Base-by-base conservation (phyloP, 1,140 invertebrate genomes). In the Caenorhabditis remanei region DNA sequence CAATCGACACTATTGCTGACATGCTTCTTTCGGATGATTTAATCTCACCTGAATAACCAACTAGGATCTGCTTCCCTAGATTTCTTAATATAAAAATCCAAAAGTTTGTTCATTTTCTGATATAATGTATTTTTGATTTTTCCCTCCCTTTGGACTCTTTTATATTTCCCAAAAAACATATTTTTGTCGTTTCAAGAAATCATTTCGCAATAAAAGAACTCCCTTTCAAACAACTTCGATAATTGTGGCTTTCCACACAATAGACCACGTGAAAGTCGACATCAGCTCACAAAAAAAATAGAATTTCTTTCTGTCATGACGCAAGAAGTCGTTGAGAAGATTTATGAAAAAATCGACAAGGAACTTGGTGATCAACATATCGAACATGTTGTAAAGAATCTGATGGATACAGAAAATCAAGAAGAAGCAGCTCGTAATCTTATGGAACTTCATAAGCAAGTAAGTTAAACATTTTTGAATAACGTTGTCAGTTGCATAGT, bases 261-360 rank as follows among this genome's bases (percentile, higher is more conserved):
- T 24, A 24, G 53, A 9, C 61, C 61, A 48, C 46, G 46, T 79
- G 71, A 50, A 71, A 46, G 19, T n/a, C n/a, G 56, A n/a, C 19
- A 46, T 19, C 46, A 24, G 24, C 11, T 4, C 19, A 32, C 9
- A 65, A 7, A 41, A 32, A n/a, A 65, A 65, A 11, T 46, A 4
- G 0, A 41, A 67, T 0, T 16, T n/a, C 41, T 9, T 8, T 79
- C 71, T 53, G 46, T 24, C 46, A 79, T 79, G 71, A 41, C 71
- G 46, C 43, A 79, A 3, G 46, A 79, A 50, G 43, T 79, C 9
- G 46, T 79, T 14, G 71, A 79, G 46, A 79, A 79, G 24, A 48
- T 79, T 24, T 79, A 79, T 32, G 71, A 79, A 4, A 79, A 79
- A 40, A 79, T 79, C 71, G 71, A 79, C 71, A 79, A 79, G n/a